Conservation (phyloP, 2,888 invertebrate species). For the Conchocele bisecta region DNA sequence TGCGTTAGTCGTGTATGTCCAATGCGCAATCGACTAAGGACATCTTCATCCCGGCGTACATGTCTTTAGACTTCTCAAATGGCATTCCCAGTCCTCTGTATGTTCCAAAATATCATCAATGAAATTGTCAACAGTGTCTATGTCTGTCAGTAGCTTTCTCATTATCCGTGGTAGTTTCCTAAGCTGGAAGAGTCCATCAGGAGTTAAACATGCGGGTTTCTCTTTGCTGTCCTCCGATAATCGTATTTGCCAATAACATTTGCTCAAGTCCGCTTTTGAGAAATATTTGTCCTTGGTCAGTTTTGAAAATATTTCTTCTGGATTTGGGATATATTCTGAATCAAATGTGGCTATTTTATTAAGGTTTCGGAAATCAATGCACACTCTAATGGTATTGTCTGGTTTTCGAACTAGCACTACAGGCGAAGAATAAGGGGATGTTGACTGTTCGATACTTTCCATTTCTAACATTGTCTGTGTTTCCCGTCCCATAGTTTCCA, state of each 20-base stretch:
- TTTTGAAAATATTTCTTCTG: slow-evolving; percentile 35
- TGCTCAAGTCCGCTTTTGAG: slow-evolving; percentile 29
- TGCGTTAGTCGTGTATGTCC: no score
- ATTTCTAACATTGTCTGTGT: slow-evolving; percentile 20
- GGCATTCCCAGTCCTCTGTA: no score
- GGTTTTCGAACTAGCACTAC: slow-evolving; percentile 37
- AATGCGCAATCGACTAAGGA: no score
- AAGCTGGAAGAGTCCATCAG: not conserved
- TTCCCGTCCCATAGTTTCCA: slow-evolving; percentile 4
- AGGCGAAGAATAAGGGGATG: slow-evolving; percentile 35
- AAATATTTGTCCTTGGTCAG: slow-evolving; percentile 25
- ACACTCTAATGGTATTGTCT: slow-evolving; percentile 36
- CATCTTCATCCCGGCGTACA: no score
- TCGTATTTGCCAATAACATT: slow-evolving; percentile 45
- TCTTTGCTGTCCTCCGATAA: slow-evolving; percentile 1
- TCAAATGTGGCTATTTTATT: slow-evolving; percentile 46
- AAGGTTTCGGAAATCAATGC: slow-evolving; percentile 43
- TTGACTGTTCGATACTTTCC: slow-evolving; percentile 13
- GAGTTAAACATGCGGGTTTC: slow-evolving; percentile 28
- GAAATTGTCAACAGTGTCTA: no score
- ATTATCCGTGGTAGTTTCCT: slow-evolving; percentile 27
- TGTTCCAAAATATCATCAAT: no score
- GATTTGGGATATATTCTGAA: slow-evolving; percentile 38
- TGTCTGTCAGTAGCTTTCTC: no score
- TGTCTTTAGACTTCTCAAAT: no score